Base-by-base conservation (phyloP, 1,140 invertebrate species). In the Frieseomelitta varia region DNA sequence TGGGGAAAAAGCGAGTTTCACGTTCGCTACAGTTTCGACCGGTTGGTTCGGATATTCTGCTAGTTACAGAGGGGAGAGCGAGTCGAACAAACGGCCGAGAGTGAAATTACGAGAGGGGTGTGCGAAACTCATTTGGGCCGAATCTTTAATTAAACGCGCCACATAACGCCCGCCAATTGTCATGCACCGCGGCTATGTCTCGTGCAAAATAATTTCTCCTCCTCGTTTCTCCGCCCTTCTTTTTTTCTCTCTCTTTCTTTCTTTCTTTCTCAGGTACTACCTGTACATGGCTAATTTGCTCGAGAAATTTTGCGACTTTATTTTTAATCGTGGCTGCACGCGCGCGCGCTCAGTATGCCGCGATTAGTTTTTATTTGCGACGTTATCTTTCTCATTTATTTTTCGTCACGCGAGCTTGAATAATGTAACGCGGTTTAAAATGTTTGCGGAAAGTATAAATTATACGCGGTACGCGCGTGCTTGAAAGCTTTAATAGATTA, bases 61-160 rank as follows among this genome's bases (percentile, higher is more conserved):
- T 11, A 10, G 17, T 30, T 19, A 27, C 47, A 61, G 67, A 74
- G 53, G 39, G 39, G 58, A 14, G 21, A 68, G 39, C 51, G 74
- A 76, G 81, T 78, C 76, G 56, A 85, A 69, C 58, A 77, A 80
- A 85, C 82, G 63, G 58, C 56, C 76, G 61, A 56, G 63, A 76
- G 79, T 21, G 67, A 89, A 90, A 79, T 92, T 91, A 91, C 82
- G 84, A 90, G 83, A 82, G 75, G 83, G 75, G 72, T 80, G 80
- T 78, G 88, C 39, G 76, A 91, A 92, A 89, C 89, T 91, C 87
- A 86, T 92, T 91, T 86, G 47, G 84, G 84, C 71, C 88, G 87
- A 86, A 74, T 92, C 88, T 89, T 86, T 88, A 91, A 92, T 91
- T 90, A 91, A 90, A 89, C 85, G 80, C 81, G 56, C 87, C 71